Percentiles rank a stretch among this genome's conserved stretches.
These are phyloP conservation scores for Torymus aiolomorphi DNA, from an alignment of 2,888 invertebrate species.

Conservation along the genomic window DNA sequence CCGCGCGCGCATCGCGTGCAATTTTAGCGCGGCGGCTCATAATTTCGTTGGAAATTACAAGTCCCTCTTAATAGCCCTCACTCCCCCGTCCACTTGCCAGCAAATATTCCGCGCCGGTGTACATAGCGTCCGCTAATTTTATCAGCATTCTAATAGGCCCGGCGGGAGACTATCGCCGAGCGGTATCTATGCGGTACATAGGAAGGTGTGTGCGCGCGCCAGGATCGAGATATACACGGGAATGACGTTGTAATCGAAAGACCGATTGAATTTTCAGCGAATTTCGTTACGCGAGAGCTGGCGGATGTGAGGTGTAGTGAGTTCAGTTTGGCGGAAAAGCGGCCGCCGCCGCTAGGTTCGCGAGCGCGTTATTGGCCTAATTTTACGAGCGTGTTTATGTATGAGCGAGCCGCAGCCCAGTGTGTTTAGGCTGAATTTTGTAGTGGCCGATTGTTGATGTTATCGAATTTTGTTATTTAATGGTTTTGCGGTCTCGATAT, in stretches of 20 bases:
- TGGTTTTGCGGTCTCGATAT: neutral
- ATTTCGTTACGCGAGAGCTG: constrained; percentile 24
- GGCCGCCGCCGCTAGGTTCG: neutral
- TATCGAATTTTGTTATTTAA: neutral
- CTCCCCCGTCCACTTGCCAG: neutral
- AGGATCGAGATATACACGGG: neutral
- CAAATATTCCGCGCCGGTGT: constrained; percentile 12
- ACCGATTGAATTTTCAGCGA: constrained; percentile 29
- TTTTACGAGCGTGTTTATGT: too few relatives aligned
- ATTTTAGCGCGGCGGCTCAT: constrained; percentile 9
- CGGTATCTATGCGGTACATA: neutral
- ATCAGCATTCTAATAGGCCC: constrained; percentile 31
- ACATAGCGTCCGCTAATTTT: constrained; percentile 28
- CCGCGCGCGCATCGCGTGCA: constrained; percentile 10
- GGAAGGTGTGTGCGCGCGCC: neutral
- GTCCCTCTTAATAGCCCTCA: neutral
- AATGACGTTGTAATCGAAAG: constrained; percentile 5
- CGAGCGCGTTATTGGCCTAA: too few relatives aligned
- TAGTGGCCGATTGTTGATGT: neutral
- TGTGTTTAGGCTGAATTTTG: neutral
- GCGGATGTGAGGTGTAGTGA: neutral
- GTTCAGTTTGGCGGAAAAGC: constrained; percentile 20
- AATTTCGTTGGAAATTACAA: constrained; percentile 39
- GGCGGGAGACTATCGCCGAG: neutral
- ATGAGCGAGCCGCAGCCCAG: too few relatives aligned